Evolutionary conservation across 2,113 vertebrate species (phyloP), one percentile per base, ranked within the genome.

Genomic region (Ivindomyrus marchei): DNA sequence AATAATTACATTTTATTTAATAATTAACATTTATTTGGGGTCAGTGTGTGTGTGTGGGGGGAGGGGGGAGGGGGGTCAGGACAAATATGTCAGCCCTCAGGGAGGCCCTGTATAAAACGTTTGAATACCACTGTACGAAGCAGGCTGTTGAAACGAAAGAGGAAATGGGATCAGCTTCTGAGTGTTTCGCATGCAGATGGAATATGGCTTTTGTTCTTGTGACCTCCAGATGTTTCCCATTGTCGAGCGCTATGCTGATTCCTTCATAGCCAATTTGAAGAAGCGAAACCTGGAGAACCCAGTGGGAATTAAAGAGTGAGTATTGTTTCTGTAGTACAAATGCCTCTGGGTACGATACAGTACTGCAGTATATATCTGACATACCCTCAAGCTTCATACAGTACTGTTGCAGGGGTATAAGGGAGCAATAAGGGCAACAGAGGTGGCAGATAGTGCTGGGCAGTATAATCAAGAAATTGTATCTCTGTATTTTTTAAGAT

Each of bases 271-370:
- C 7, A 87, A 36, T 53, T 39, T 87, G 85, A 87, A 52, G n/a
- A 87, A 24, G 85, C n/a, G 13, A 87, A 87, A 36, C 50, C 50
- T 87, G 39, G 85, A 56, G 13, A 47, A 36, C 27, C 50, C 85
- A 36, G 47, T 87, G 21, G 47, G 17, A 52, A 52, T 87, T 17
- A 87, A 87, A 87, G 85, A 87, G 85, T 87, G 50, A 50, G 85
- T 87, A 87, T 4, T 56, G 19, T 3, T 53, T 50, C 53, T 87
- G 47, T 17, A 21, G 19, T 39, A 53, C 15, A 36, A 17, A 53
- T 87, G 70, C 11, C 15, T 39, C 9, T 15, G 0, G 70, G 70
- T 7, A 17, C 2, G 31, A 77, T 77, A n/a, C 50, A 3, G 50
- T 52, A 52, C 50, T 52, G 50, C 50, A 15, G 0, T 46, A 24